Conservation (phyloP, 1,140 invertebrate genomes). For the Hycleus phaleratus region DNA sequence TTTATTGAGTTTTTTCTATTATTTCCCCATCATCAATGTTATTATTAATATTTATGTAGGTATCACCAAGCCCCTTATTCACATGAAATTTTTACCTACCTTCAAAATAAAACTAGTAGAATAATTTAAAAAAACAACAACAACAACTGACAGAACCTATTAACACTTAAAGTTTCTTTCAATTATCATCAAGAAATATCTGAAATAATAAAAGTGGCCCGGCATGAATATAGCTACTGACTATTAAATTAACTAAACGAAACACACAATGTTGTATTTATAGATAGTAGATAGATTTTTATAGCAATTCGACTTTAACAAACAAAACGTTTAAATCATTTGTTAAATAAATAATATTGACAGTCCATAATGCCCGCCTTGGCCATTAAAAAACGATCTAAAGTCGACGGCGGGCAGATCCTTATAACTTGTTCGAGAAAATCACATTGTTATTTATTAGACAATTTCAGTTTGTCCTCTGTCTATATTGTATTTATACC, state of each 20-base stretch:
- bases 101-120: no score
- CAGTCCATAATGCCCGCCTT: constrained; percentile 20
- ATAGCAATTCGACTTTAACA: neutral
- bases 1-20: no score
- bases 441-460: constrained; percentile 17
- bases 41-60: no score
- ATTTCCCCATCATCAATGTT: no score
- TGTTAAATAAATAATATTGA: constrained; percentile 27
- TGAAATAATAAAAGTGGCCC: constrained; percentile 23
- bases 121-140: no score
- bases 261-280: neutral
- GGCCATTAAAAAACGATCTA: constrained; percentile 17
- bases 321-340: constrained; percentile 2
- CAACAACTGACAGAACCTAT: constrained; percentile 34
- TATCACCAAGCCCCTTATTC: no score
- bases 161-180: constrained; percentile 23
- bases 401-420: constrained; percentile 9
- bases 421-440: constrained; percentile 19
- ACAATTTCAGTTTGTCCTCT: neutral
- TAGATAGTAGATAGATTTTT: neutral
- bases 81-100: no score
- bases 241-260: constrained; percentile 17
- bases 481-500: no score
- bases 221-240: constrained; percentile 29
- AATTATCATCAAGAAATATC: constrained; percentile 22